Evolutionary conservation across 2,797 vertebrate species (phyloP), one percentile per base, ranked within the genome.

Genomic region (Pyrocephalus nanus): DNA sequence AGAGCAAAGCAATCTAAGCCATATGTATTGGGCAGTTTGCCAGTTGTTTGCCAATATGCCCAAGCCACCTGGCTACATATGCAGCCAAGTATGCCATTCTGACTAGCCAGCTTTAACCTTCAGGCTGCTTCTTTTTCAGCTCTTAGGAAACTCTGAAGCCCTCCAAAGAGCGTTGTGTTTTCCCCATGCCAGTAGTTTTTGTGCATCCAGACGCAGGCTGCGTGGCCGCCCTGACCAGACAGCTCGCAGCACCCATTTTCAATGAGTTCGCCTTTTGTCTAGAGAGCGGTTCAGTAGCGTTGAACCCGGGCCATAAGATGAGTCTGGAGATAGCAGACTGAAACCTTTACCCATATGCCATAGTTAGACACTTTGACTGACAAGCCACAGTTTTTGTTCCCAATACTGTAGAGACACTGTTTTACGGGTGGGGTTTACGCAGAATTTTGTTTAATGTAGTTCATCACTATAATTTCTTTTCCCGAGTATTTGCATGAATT

Each of bases 41-140:
- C 98, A 98, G 98, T 98, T 98, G 98, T 98, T 98, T 98, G 98
- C 98, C 98, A 99, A 98, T 98, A 98, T 98, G 98, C 98, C 98
- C 98, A 98, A 98, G 98, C 98, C 99, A 99, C 99, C 98, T 99
- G 98, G 98, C 98, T 98, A 92, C 94, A 96, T 96, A 94, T 92
- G 97, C 98, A 98, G 98, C 98, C 98, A 98, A 99, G 98, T 98
- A 98, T 98, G 98, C 98, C 98, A 98, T 98, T 97, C 98, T 96
- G 97, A 98, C 97, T 97, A 97, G 97, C 97, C 97, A 96, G 98
- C 98, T 98, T 98, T 97, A 98, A 98, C 98, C 98, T 98, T 98
- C 98, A 98, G 98, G 98, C 98, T 98, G 98, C 98, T 98, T 97
- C 97, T 97, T 97, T 98, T 98, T 98, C 98, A 98, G 97, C 96